Conservation (phyloP, 2,797 vertebrate genomes). For the Lithobates sylvaticus region DNA sequence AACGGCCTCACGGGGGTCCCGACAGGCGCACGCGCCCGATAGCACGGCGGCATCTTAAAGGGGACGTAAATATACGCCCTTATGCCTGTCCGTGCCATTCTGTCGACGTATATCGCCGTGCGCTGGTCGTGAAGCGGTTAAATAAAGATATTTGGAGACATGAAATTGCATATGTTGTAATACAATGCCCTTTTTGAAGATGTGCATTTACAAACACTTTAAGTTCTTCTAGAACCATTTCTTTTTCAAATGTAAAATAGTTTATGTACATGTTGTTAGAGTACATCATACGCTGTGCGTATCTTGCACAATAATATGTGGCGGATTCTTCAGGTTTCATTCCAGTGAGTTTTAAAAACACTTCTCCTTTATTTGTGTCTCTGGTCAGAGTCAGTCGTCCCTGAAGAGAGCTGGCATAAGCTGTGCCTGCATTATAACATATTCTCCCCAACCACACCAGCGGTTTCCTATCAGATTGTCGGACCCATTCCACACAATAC, state of each 20-base stretch:
- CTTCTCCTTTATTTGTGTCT: constrained; percentile 22
- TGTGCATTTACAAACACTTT: too few species aligned
- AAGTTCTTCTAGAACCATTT: too few species aligned
- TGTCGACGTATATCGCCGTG: too few species aligned
- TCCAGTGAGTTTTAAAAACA: constrained; percentile 5
- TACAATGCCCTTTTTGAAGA: too few species aligned
- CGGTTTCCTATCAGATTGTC: constrained; percentile 9
- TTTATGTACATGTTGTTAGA: not conserved
- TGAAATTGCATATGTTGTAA: too few species aligned
- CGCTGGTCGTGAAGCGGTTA: too few species aligned
- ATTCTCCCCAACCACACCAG: constrained; percentile 26
- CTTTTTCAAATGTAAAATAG: not conserved
- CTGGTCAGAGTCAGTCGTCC: constrained; percentile 19
- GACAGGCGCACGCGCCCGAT: too few species aligned
- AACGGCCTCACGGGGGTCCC: too few species aligned
- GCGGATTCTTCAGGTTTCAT: constrained; percentile 56
- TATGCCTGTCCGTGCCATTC: too few species aligned
- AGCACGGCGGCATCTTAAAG: too few species aligned
- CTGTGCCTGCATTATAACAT: not conserved
- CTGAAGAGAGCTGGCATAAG: not conserved
- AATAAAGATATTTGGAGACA: too few species aligned
- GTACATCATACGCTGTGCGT: not conserved
- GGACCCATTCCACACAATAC: not conserved
- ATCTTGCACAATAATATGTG: constrained; percentile 38
- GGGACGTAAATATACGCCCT: too few species aligned